Base-by-base conservation (phyloP, 2,113 vertebrate genomes). In the Hydropotes inermis region DNA sequence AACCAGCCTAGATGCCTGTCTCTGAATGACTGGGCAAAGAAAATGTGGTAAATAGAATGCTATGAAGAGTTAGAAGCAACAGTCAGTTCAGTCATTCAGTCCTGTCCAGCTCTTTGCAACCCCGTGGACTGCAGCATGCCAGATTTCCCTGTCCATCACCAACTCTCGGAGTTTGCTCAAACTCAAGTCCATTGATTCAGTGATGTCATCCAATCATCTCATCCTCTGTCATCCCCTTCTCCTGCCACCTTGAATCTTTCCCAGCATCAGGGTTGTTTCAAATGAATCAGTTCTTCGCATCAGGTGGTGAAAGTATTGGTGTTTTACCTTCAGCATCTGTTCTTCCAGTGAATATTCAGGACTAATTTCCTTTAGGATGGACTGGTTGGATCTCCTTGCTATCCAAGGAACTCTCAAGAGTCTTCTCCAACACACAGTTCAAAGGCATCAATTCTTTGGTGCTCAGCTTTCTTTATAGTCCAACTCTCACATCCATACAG, bases 81-180 rank as follows among this genome's bases (percentile, higher is more conserved):
- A 70, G n/a, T 6, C 10, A 70, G n/a, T 39, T 70, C 9, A 70
- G 67, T 19, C 1, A 0, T 70, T 70, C n/a, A 70, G 67, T 36
- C 10, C 0, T 70, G n/a, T 70, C 9, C 19, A 70, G 5, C 9
- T 70, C n/a, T 39, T 39, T 39, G 67, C 19, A 23, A 39, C 19
- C n/a, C 19, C 19, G 23, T 39, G 67, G 36, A 39, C 10, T 70
- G 36, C n/a, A 70, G n/a, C n/a, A 39, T 12, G 5, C 67, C 67
- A 70, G 67, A 21, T 21, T 39, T 70, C n/a, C 2, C 2, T 12
- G 5, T 23, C 67, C 19, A 70, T 70, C n/a, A 39, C 10, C 19
- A 70, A 39, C 19, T 23, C 67, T 10, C 0, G 1, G n/a, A 39
- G 19, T 39, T 36, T 39, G n/a, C 67, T 70, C n/a, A 70, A 6